Percentiles rank a stretch among this genome's conserved stretches.
These are phyloP conservation scores for Urocynchramus pylzowi DNA, from an alignment of 2,113 vertebrate species.

Conservation along the genomic window DNA sequence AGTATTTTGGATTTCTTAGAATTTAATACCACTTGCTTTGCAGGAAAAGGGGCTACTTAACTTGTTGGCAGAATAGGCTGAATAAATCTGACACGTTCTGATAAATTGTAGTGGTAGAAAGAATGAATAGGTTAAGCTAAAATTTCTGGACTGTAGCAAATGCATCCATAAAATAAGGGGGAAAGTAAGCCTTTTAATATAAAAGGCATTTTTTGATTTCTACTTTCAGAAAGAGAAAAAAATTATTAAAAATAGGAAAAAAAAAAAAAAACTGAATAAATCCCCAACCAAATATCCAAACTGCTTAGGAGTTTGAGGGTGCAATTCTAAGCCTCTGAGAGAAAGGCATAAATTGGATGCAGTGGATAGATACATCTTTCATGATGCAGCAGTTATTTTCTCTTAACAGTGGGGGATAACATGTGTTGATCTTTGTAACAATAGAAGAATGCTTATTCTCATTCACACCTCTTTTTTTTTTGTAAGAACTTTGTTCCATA, in stretches of 20 bases:
- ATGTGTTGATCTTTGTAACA: background rate
- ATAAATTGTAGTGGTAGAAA: background rate
- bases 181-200: background rate
- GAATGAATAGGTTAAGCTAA: background rate
- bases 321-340: background rate
- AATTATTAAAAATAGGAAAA: background rate
- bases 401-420: background rate
- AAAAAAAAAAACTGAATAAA: fast-evolving
- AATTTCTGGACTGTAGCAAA: background rate
- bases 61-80: background rate
- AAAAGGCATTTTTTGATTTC: conserved; percentile 59
- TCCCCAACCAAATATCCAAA: background rate
- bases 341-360: background rate
- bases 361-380: background rate
- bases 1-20: background rate
- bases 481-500: background rate
- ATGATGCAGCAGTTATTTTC: background rate
- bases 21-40: background rate
- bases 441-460: background rate
- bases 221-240: background rate
- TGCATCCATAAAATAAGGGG: background rate
- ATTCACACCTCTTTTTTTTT: conserved; percentile 35
- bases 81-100: background rate
- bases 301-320: background rate
- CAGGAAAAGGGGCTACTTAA: background rate